phyloP scores from a whole-genome alignment of 1,140 invertebrate genomes.

The Heliconius congener region DNA sequence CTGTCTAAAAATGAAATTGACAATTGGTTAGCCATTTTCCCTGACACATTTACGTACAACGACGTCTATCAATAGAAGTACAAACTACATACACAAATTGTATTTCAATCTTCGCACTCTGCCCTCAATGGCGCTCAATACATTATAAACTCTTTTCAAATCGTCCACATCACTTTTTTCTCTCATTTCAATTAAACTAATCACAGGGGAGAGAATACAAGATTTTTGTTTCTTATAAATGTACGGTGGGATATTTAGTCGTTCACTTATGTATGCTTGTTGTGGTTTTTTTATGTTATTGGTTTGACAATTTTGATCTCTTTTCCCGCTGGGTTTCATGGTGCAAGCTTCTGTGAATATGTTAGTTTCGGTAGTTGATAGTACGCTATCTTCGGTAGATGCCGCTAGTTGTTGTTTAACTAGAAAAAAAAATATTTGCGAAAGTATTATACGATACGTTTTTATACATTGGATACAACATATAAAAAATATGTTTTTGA shows the following conservation, averaged over 20 bases:
- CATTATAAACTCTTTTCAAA: slow-evolving; percentile 59
- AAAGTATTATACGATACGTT: too few species aligned
- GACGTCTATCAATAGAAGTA: slow-evolving; percentile 42
- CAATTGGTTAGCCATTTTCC: not conserved
- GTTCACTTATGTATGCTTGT: not conserved
- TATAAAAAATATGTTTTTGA: too few species aligned
- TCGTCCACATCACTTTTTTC: slow-evolving; percentile 49
- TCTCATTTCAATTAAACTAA: slow-evolving; percentile 55
- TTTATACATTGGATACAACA: too few species aligned
- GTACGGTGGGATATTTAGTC: not conserved
- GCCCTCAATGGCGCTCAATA: slow-evolving; percentile 65
- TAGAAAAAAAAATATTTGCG: slow-evolving; percentile 24
- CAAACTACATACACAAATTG: slow-evolving; percentile 38
- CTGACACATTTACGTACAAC: not conserved
- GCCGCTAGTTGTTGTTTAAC: slow-evolving; percentile 47
- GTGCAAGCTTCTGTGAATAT: slow-evolving; percentile 56
- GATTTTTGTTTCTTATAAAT: slow-evolving; percentile 23
- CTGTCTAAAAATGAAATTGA: not conserved
- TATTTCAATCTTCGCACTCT: slow-evolving; percentile 60
- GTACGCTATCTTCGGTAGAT: slow-evolving; percentile 40
- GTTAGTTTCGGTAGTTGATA: slow-evolving; percentile 29
- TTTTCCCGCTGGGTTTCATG: slow-evolving; percentile 60
- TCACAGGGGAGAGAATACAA: slow-evolving; percentile 44
- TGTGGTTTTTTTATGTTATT: slow-evolving; percentile 7
- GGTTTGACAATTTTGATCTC: slow-evolving; percentile 54